Base-by-base conservation (phyloP, 2,888 invertebrate genomes). In the Mythimna lalbum region DNA sequence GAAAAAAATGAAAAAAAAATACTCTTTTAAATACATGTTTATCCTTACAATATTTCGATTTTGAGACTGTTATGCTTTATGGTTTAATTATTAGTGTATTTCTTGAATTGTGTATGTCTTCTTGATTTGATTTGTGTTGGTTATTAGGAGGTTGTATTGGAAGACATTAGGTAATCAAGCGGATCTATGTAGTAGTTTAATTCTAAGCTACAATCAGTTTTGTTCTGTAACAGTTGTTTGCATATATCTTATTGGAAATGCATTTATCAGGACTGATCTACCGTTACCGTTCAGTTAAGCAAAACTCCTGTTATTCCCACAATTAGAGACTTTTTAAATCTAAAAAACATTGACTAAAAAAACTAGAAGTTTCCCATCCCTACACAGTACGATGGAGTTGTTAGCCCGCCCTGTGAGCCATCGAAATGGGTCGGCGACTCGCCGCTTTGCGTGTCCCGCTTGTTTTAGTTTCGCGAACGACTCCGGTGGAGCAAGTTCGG, bases 401-500 rank as follows among this genome's bases (percentile, higher is more conserved):
- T 68, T 60, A 68, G 56, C 56, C 33, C 62, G 76, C 76, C 67
- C 67, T 68, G 23, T 77, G 43, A 49, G 63, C 62, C 55, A 57
- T 72, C 62, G 49, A 83, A 83, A 83, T 84, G 71, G 83, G 81
- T 80, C 85, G 81, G 72, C 72, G 63, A 76, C 76, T 74, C 57
- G 61, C 1, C 60, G 57, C 49, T 56, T 83, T 57, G 84, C 84
- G 85, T 84, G 84, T 76, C 57, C 79, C 68, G 69, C 63, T 65
- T 36, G 61, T 65, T 73, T 81, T 65, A 84, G 84, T 84, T 84
- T 85, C 64, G 84, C 84, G 78, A 83, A 75, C 49, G 71, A 61
- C 80, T 80, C 70, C 71, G 60, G 63, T 75, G 71, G 80, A 72
- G 74, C 43, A 27, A 73, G 81, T 80, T 60, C 73, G 33, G 77